A percentile compares a stretch with the other conserved stretches of the same genome.
These are phyloP conservation scores for Lamproptera curius DNA, from an alignment of 2,888 invertebrate genomes.

Conservation along the genomic window DNA sequence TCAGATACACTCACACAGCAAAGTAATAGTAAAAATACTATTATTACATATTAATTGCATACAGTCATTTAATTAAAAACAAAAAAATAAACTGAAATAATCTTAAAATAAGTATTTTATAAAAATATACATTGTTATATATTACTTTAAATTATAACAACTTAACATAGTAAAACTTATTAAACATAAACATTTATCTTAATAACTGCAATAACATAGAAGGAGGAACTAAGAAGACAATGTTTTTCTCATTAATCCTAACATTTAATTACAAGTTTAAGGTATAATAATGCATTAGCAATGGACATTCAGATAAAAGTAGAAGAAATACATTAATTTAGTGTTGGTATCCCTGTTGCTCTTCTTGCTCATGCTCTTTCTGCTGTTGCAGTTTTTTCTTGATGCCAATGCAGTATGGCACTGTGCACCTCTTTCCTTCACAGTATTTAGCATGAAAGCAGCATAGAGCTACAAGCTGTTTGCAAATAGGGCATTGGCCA, in stretches of 20 bases:
- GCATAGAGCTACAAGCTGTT: conserved; percentile 94
- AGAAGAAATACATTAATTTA: not conserved
- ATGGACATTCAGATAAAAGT: not conserved
- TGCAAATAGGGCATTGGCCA: conserved; percentile 95
- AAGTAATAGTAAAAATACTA: too few relatives aligned
- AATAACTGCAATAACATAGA: not conserved
- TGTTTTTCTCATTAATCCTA: too few relatives aligned
- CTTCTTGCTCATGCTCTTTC: conserved; percentile 1
- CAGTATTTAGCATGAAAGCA: conserved; percentile 91
- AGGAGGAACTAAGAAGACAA: too few relatives aligned
- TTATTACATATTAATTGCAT: too few relatives aligned
- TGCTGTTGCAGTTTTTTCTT: conserved; percentile 5
- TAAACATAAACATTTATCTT: not conserved
- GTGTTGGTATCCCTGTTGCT: not conserved
- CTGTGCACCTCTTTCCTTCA: conserved; percentile 4
- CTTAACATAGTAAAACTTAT: not conserved
- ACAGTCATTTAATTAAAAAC: too few relatives aligned
- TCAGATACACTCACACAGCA: too few relatives aligned
- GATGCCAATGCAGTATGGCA: conserved; percentile 2
- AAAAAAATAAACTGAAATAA: too few relatives aligned
- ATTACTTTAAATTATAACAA: not conserved
- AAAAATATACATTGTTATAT: too few relatives aligned
- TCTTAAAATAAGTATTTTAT: too few relatives aligned
- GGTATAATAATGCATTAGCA: not conserved
- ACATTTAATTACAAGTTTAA: too few relatives aligned